Conservation (phyloP, 2,797 vertebrate species). For the Prionace glauca region DNA sequence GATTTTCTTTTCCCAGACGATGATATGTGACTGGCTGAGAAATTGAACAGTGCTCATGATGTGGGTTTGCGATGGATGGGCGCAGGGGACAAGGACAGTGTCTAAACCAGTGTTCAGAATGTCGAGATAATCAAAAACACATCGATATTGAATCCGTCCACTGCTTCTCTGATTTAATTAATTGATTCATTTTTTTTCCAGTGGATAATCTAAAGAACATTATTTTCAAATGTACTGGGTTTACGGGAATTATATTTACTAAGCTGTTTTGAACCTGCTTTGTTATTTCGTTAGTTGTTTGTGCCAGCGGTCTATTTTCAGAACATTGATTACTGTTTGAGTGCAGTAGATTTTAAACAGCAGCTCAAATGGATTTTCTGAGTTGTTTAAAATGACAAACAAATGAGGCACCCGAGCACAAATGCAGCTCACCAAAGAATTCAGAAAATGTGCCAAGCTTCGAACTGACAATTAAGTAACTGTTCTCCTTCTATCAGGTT, state of each 20-base stretch:
- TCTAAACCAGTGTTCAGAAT: not conserved
- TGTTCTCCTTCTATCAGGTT: constrained; percentile 18
- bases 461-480: constrained; percentile 17
- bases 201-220: not conserved
- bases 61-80: not conserved
- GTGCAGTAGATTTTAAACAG: not conserved
- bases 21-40: not conserved
- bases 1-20: constrained; percentile 16
- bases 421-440: not conserved
- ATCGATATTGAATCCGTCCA: no score
- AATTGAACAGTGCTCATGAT: not conserved
- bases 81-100: not conserved
- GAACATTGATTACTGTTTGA: not conserved
- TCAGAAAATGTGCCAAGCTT: constrained; percentile 11
- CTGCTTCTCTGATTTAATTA: not conserved
- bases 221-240: not conserved
- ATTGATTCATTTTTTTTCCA: constrained; percentile 18
- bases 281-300: not conserved
- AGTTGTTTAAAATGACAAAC: constrained; percentile 3
- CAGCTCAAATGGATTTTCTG: constrained; percentile 22
- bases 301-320: not conserved
- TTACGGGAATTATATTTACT: not conserved
- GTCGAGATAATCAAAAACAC: not conserved
- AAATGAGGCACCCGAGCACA: not conserved
- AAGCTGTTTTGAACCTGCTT: not conserved